phyloP scores from a whole-genome alignment of 2,113 vertebrate genomes.

The Sardina pilchardus region DNA sequence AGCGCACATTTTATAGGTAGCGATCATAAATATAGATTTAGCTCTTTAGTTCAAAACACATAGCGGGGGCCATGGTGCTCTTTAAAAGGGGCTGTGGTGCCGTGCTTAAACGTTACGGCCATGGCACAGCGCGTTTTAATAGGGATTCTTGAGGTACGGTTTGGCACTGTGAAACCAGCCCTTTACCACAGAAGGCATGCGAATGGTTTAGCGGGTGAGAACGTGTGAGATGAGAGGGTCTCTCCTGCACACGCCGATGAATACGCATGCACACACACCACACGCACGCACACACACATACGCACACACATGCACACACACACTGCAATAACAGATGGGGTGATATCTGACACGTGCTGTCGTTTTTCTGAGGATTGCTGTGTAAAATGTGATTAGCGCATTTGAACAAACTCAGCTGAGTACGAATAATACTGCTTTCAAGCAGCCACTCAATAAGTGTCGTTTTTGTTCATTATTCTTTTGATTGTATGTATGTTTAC shows the following conservation, averaged over 20 bases:
- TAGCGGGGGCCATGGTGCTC: not conserved
- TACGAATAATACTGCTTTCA: not conserved
- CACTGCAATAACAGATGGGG: conserved; percentile 43
- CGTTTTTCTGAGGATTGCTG: not conserved
- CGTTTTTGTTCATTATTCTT: too few species aligned
- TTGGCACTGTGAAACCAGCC: conserved; percentile 32
- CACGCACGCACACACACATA: not conserved
- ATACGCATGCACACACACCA: not conserved
- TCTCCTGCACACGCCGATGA: not conserved
- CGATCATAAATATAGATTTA: conserved; percentile 26
- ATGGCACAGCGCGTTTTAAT: not conserved
- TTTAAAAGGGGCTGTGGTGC: not conserved
- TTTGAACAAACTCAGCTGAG: not conserved
- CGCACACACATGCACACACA: not conserved
- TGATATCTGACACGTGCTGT: conserved; percentile 24
- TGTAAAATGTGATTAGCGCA: not conserved
- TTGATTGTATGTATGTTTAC: not conserved
- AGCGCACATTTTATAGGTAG: conserved; percentile 23
- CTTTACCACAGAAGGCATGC: conserved; percentile 40
- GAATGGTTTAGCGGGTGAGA: conserved; percentile 32
- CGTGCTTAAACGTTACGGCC: not conserved
- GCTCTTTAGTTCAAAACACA: not conserved
- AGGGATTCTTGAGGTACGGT: conserved; percentile 26
- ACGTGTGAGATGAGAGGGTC: conserved; percentile 27
- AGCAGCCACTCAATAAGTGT: not conserved